A percentile compares a stretch with the other conserved stretches of the same genome.
Conservation (phyloP, 2,113 vertebrate genomes). For the Platichthys flesus region DNA sequence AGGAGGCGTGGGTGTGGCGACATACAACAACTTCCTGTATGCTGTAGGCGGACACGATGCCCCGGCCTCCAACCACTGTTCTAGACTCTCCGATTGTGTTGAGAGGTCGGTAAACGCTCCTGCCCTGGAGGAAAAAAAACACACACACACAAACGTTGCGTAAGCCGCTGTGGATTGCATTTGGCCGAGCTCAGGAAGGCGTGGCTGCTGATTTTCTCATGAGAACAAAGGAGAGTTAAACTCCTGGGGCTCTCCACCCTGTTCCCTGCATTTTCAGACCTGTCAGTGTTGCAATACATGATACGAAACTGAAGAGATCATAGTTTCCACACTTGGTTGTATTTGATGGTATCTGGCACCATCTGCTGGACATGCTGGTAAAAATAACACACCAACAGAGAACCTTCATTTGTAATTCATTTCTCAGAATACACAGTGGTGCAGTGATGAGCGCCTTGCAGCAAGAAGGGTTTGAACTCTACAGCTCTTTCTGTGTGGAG, state of each 20-base stretch:
- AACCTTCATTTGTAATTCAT: background rate
- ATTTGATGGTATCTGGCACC: slow-evolving; percentile 64
- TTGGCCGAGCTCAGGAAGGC: background rate
- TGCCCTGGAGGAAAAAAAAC: slow-evolving; percentile 5
- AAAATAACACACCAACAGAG: background rate
- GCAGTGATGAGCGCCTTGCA: too few relatives aligned
- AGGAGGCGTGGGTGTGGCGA: slow-evolving; percentile 92
- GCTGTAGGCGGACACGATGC: slow-evolving; percentile 94
- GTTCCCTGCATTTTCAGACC: slow-evolving; percentile 41
- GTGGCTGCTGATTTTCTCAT: background rate
- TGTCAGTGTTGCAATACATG: background rate
- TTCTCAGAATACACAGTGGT: too few relatives aligned
- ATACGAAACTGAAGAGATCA: slow-evolving; percentile 1
- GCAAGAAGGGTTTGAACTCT: too few relatives aligned
- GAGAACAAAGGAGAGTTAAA: slow-evolving; percentile 26
- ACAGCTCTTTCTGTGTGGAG: too few relatives aligned
- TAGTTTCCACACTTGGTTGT: slow-evolving; percentile 11
- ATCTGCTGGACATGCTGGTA: slow-evolving; percentile 67
- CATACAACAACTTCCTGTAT: slow-evolving; percentile 93
- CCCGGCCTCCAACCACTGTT: slow-evolving; percentile 94
- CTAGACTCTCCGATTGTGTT: slow-evolving; percentile 92
- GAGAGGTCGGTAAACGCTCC: slow-evolving; percentile 85
- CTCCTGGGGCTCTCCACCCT: slow-evolving; percentile 24
- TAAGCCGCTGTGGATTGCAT: background rate
- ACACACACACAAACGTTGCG: slow-evolving; percentile 17